Evolutionary conservation across 2,888 invertebrate genomes (phyloP).

Genomic region (Petrolisthes manimaculis): DNA sequence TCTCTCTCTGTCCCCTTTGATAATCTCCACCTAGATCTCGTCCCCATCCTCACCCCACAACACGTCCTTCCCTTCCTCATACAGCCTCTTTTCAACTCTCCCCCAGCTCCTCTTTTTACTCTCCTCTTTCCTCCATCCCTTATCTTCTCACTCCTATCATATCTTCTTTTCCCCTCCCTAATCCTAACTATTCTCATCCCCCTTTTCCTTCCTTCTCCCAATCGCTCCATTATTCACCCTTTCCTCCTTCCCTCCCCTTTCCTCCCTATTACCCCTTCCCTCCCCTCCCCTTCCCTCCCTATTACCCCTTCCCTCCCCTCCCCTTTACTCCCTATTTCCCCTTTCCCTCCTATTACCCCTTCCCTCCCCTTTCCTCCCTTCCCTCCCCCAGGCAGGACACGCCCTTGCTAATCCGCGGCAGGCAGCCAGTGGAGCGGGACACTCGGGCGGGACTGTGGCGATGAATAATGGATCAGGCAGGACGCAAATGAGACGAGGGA

Average conservation of each 20-base stretch:
- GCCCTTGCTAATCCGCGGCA: conserved; percentile 16
- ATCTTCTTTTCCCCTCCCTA: neutral
- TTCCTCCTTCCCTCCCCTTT: neutral
- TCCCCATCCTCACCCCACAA: neutral
- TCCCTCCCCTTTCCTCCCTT: neutral
- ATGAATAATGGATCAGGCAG: conserved; percentile 31
- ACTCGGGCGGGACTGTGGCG: conserved; percentile 19
- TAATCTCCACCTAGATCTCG: too few species aligned
- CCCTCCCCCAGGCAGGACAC: neutral
- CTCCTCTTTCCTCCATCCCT: neutral
- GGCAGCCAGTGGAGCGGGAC: neutral
- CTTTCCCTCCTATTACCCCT: neutral
- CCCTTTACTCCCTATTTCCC: neutral
- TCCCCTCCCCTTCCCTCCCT: neutral
- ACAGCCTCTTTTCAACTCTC: neutral
- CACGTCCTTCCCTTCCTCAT: neutral
- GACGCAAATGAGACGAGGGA: conserved; percentile 29
- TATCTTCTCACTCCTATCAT: neutral
- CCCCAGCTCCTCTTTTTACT: neutral
- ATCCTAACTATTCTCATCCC: neutral
- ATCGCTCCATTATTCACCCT: neutral
- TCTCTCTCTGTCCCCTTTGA: too few species aligned
- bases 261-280: neutral
- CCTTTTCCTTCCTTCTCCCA: neutral
- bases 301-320: neutral